Evolutionary conservation across 2,888 invertebrate genomes (phyloP), one percentile per base, ranked within the genome.

Genomic region (Melinopterus prodromus): DNA sequence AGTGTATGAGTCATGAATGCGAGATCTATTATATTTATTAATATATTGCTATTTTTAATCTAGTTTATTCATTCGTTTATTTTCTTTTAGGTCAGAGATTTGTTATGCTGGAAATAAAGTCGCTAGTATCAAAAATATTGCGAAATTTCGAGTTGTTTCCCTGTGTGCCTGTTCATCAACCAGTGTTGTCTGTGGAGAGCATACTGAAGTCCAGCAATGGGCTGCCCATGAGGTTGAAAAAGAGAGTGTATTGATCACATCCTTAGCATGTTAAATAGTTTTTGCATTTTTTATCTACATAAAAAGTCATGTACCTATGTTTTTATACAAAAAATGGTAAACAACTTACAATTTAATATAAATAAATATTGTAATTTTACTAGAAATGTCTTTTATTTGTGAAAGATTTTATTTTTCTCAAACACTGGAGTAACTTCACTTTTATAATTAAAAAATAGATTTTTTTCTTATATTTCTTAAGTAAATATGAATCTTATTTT

Each of bases 161-260:
- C 3, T 76, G 77, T 6, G 35, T 69, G 2, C 74, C 74, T 16
- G 72, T 14, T 15, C 78, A 78, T 69, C 70, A 80, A 53, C 78
- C 78, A 3, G 7, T 72, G 53, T 53, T 80, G n/a, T 74, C 78
- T 38, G 78, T 78, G 70, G 77, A 80, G 16, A 77, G 78, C 6
- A 79, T 80, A 72, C 69, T 80, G 12, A 80, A 80, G 70, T 78
- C 78, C 35, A 37, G 74, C n/a, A 80, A 80, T n/a, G 80, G 80
- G 15, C 77, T 80, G 9, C 76, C n/a, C 0, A 36, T 74, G 74
- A 36, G 12, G 16, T n/a, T 74, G 35, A 74, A n/a, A 1, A 74
- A 74, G 15, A 35, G 53, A 53, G 7, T 53, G 1, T 9, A 53
- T 53, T 53, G 5, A 53, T 26, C 26, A n/a, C n/a, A n/a, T n/a